Evolutionary conservation across 2,888 invertebrate species (phyloP), one percentile per base, ranked within the genome.

Genomic region (Pemphredon lugubris): DNA sequence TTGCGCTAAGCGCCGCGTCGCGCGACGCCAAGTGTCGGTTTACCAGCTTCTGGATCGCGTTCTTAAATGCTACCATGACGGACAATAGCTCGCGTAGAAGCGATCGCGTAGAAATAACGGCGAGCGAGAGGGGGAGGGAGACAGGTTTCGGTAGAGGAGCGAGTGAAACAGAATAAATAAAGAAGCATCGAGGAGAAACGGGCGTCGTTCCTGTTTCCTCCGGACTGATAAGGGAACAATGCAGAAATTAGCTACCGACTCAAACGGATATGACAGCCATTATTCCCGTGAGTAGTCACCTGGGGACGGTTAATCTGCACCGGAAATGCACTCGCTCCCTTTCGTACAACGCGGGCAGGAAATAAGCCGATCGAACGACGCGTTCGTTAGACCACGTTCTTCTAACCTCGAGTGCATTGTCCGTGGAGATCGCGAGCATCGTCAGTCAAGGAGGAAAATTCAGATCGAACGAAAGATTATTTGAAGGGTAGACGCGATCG

Each of bases 1-100:
- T 73, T 60, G 66, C 48, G 16, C 53, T 32, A 20, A 20, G 44
- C 60, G 13, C 16, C 55, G 42, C 16, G 30, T 11, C 20, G 26
- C 61, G 68, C 53, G 30, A 16, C 48, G 4, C 18, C 21, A 26
- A 71, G 77, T 77, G 63, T 77, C 78, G 51, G 39, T 67, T 77
- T 77, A 77, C 78, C 66, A 40, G 64, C 47, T 37, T 59, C n/a
- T 26, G n/a, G 23, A 34, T 18, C n/a, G n/a, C 30, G 13, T 37
- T 23, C 14, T 51, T 20, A 7, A 50, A 45, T 39, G n/a, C n/a
- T n/a, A 20, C 53, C 13, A 20, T 26, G 20, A 20, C 3, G 20
- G 54, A 69, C 39, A 72, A 72, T 58, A 23, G 18, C 18, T 14
- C 30, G 11, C n/a, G n/a, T 4, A 13, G 9, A n/a, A 4, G n/a